Evolutionary conservation across 2,797 vertebrate genomes (phyloP).

Genomic region (Capromys pilorides): DNA sequence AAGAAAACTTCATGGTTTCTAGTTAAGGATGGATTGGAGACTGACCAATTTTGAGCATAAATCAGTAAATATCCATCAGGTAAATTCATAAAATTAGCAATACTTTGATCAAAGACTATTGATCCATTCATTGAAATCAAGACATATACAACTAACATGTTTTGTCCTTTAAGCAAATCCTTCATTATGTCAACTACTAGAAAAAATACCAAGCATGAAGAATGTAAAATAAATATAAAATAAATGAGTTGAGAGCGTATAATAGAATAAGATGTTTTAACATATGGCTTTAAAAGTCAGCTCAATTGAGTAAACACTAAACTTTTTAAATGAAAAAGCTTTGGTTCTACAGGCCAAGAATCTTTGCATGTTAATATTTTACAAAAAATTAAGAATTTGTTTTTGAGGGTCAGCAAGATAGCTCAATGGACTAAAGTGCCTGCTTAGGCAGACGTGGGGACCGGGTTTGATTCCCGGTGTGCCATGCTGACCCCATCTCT

Average conservation of each 20-base stretch:
- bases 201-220: constrained; percentile 31
- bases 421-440: too few species aligned
- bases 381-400: constrained; percentile 50
- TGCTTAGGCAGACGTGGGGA: too few species aligned
- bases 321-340: constrained; percentile 52
- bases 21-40: constrained; percentile 59
- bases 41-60: constrained; percentile 55
- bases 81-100: constrained; percentile 52
- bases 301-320: constrained; percentile 25
- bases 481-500: too few species aligned
- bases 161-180: constrained; percentile 8
- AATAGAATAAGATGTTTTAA: constrained; percentile 51
- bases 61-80: not conserved
- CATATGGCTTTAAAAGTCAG: not conserved
- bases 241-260: constrained; percentile 19
- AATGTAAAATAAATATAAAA: constrained; percentile 45
- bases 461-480: too few species aligned
- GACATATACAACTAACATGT: constrained; percentile 11
- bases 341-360: constrained; percentile 43
- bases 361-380: constrained; percentile 43
- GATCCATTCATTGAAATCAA: constrained; percentile 55
- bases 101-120: constrained; percentile 26
- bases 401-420: not conserved
- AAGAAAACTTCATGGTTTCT: constrained; percentile 36
- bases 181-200: constrained; percentile 43